Evolutionary conservation across 2,113 vertebrate species (phyloP), one percentile per base, ranked within the genome.

Genomic region (Plotosus lineatus): DNA sequence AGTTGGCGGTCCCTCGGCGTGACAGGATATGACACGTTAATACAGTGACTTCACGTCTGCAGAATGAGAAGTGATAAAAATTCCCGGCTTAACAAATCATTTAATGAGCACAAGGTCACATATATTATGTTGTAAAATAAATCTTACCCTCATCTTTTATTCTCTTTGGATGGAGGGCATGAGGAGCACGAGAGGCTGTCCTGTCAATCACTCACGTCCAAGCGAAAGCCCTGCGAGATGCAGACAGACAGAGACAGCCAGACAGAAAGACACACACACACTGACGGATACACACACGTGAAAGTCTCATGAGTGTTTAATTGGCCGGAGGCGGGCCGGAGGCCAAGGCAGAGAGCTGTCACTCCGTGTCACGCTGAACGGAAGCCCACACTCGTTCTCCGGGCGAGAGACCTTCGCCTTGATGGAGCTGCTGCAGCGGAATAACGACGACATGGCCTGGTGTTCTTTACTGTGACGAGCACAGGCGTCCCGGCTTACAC

Each of bases 301-400:
- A 81, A 33, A 36, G 74, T 84, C 73, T 77, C 60, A 46, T 73
- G 38, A n/a, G 71, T 80, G 75, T 80, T 81, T 81, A 81, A 81
- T 84, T 81, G 83, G 78, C 78, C 69, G 56, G 83, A 80, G 83
- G 79, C 58, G 78, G 78, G 74, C 74, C 68, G 53, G 48, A 75
- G 78, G 83, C 65, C 66, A 36, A 63, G 66, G 75, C 48, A 78
- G 61, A 66, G 82, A 65, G 73, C 74, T 84, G 83, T 84, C 83
- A 80, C 28, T 76, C 72, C 15, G 40, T 84, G 83, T 77, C 78
- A 84, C 17, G 71, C 71, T 40, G 48, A 69, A 61, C n/a, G 46
- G 12, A 65, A 48, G 68, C 55, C 72, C 61, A 8, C 38, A 58
- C 48, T 84, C 15, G 26, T 72, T 63, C 44, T 51, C 23, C 56